Conservation (phyloP, 2,113 vertebrate genomes). For the Tetraodon nigroviridis region DNA sequence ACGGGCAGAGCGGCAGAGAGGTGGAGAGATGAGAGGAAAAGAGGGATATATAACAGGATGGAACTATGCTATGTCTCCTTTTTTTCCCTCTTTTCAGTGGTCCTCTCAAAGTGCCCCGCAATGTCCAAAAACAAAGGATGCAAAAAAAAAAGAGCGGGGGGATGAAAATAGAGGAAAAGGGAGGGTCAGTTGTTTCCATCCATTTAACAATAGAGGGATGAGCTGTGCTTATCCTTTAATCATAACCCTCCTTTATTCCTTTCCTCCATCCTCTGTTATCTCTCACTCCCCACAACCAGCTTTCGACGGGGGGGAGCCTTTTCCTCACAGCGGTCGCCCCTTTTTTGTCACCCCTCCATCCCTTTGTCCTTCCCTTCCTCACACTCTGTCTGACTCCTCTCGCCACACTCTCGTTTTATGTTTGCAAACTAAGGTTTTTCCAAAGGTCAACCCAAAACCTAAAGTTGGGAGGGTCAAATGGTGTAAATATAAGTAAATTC, state of each 20-base stretch:
- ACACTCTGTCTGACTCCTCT: conserved; percentile 35
- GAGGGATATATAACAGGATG: conserved; percentile 57
- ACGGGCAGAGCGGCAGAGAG: conserved; percentile 40
- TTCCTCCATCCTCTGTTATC: conserved; percentile 50
- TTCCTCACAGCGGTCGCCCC: conserved; percentile 34
- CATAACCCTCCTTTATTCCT: conserved; percentile 54
- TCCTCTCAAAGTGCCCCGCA: conserved; percentile 57
- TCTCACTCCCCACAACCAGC: conserved; percentile 22
- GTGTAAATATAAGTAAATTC: neutral
- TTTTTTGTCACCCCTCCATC: conserved; percentile 52
- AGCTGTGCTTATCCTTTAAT: conserved; percentile 69
- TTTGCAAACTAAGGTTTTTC: neutral
- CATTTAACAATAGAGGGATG: conserved; percentile 66
- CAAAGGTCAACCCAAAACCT: neutral
- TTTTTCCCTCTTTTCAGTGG: conserved; percentile 42
- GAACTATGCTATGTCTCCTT: conserved; percentile 55
- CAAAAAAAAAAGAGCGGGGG: conserved; percentile 25
- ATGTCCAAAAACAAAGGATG: conserved; percentile 54
- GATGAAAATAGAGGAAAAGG: conserved; percentile 55
- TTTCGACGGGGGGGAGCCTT: conserved; percentile 37
- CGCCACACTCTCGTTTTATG: conserved; percentile 37
- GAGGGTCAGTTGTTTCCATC: conserved; percentile 57
- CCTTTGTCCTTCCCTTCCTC: conserved; percentile 56
- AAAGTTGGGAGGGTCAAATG: neutral
- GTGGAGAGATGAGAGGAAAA: conserved; percentile 50